phyloP scores from a whole-genome alignment of 2,797 vertebrate genomes.

The Melanotaenia nigrans region DNA sequence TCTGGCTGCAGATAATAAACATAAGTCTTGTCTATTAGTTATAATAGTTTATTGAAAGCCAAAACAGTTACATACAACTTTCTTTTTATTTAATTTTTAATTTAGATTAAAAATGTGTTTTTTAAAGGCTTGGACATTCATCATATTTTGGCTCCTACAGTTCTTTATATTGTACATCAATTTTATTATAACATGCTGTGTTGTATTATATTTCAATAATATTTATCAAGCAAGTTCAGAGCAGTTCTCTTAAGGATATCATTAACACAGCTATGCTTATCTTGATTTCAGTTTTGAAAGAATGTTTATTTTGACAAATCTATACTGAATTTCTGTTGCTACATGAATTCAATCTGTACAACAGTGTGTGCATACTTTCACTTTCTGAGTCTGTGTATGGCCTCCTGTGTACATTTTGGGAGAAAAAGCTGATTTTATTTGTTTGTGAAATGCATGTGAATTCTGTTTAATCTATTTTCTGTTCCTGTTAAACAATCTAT shows the following conservation, averaged over 20 bases:
- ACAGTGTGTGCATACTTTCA: neutral
- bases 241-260: conserved; percentile 12
- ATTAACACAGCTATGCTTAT: conserved; percentile 21
- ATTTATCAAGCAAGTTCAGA: conserved; percentile 16
- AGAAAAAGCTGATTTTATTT: neutral
- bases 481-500: neutral
- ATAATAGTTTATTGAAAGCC: conserved; percentile 40
- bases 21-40: conserved; percentile 31
- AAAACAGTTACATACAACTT: conserved; percentile 13
- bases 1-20: conserved; percentile 52
- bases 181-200: conserved; percentile 20
- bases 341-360: neutral
- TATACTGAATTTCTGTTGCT: neutral
- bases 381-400: neutral
- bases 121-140: conserved; percentile 28
- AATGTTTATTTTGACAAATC: conserved; percentile 12
- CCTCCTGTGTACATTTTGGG: neutral
- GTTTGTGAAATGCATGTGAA: neutral
- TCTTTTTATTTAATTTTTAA: conserved; percentile 25
- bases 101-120: neutral
- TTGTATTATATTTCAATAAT: conserved; percentile 19
- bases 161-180: conserved; percentile 27
- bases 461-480: neutral
- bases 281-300: conserved; percentile 21
- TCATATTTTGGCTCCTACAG: conserved; percentile 24